phyloP scores from a whole-genome alignment of 2,888 invertebrate species.

The Lepidocyrtinus sp. region DNA sequence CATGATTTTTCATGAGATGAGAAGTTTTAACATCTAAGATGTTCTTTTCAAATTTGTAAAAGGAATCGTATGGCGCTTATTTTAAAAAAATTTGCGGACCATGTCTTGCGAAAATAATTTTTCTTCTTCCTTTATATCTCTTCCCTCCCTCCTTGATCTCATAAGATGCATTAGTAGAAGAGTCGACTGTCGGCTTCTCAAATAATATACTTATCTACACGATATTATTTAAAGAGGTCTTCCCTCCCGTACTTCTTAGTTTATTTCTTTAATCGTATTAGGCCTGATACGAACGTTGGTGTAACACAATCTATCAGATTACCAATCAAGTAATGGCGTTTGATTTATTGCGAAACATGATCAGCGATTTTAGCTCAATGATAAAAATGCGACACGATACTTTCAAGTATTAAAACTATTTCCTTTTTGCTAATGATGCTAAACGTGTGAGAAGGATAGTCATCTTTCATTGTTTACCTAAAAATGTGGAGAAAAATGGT shows the following conservation, averaged over 20 bases:
- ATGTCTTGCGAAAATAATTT: too few species aligned
- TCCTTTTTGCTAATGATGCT: constrained; percentile 40
- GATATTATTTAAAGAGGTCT: constrained; percentile 6
- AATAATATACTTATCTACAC: not conserved
- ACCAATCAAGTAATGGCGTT: constrained; percentile 42
- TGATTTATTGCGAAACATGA: constrained; percentile 49
- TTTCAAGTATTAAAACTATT: constrained; percentile 30
- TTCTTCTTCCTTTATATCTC: too few species aligned
- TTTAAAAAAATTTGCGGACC: not conserved
- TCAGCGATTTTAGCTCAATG: constrained; percentile 8
- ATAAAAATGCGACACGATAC: constrained; percentile 30
- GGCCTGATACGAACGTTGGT: not conserved
- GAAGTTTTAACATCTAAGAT: constrained; percentile 24
- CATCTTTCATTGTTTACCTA: too few species aligned
- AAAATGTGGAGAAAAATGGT: too few species aligned
- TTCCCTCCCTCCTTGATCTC: too few species aligned
- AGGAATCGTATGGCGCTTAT: not conserved
- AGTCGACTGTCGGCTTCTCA: constrained; percentile 18
- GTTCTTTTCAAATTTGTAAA: not conserved
- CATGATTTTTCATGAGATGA: constrained; percentile 56
- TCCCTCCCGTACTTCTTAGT: constrained; percentile 4
- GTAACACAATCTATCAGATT: constrained; percentile 18
- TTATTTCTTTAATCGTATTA: constrained; percentile 2
- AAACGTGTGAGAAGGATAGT: constrained; percentile 20
- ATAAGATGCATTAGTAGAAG: too few species aligned